Conservation (phyloP, 2,797 vertebrate species). For the Clarias pachynema region DNA sequence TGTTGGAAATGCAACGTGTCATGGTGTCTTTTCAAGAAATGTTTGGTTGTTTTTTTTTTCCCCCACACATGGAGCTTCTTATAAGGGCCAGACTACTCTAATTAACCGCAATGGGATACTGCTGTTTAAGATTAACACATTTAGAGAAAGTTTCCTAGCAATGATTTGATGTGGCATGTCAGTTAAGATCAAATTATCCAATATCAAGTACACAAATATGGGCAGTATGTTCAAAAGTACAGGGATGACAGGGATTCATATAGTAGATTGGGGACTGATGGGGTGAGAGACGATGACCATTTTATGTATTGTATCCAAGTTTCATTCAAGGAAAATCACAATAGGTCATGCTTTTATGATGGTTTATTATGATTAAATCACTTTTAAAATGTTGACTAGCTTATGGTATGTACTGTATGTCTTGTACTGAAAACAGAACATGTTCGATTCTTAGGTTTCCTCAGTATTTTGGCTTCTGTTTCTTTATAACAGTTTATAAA, state of each 20-base stretch:
- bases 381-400: slow-evolving; percentile 3
- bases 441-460: neutral
- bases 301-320: neutral
- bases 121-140: slow-evolving; percentile 65
- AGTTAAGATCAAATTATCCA: slow-evolving; percentile 29
- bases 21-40: slow-evolving; percentile 54
- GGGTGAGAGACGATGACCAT: neutral
- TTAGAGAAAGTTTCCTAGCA: slow-evolving; percentile 67
- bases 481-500: slow-evolving; percentile 15
- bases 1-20: slow-evolving; percentile 58
- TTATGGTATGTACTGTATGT: neutral
- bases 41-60: slow-evolving; percentile 53
- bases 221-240: neutral
- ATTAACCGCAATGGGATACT: slow-evolving; percentile 63
- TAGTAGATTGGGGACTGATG: neutral
- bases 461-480: slow-evolving; percentile 33
- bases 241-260: neutral
- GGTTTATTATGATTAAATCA: neutral
- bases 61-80: slow-evolving; percentile 50
- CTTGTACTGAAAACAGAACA: neutral
- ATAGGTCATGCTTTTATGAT: neutral
- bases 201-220: slow-evolving; percentile 24
- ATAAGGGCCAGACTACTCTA: slow-evolving; percentile 52
- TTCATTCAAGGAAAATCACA: neutral
- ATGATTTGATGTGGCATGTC: slow-evolving; percentile 31